phyloP scores from a whole-genome alignment of 2,113 vertebrate species.

The Pluvialis apricaria region DNA sequence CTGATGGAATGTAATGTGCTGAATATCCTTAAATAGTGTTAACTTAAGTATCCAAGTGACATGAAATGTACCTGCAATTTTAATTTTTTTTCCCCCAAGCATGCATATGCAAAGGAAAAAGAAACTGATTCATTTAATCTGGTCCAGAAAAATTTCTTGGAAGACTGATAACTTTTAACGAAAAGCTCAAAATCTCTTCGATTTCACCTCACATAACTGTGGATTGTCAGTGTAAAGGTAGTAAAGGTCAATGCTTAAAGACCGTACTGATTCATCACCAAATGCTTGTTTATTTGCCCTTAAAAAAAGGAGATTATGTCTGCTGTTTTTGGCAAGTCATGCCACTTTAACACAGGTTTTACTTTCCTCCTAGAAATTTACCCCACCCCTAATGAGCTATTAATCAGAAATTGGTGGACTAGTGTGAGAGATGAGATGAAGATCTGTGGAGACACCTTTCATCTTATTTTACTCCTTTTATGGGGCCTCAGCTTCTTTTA shows the following conservation, averaged over 20 bases:
- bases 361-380: neutral
- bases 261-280: neutral
- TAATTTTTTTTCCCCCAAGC: too few relatives aligned
- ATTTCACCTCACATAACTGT: neutral
- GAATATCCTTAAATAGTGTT: neutral
- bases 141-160: neutral
- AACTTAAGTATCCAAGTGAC: neutral
- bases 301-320: neutral
- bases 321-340: neutral
- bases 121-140: neutral
- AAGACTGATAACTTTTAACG: neutral
- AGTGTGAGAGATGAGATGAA: neutral
- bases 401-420: neutral
- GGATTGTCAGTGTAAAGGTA: neutral
- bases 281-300: neutral
- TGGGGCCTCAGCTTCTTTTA: constrained; percentile 18
- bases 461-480: constrained; percentile 41
- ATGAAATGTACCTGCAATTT: neutral
- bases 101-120: neutral
- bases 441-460: constrained; percentile 34
- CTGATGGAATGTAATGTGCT: neutral
- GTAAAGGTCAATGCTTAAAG: neutral
- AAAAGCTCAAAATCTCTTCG: neutral
- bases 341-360: neutral
- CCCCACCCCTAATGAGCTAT: neutral